phyloP scores from a whole-genome alignment of 2,888 invertebrate genomes.

The Gastracanthus pulcherrimus region DNA sequence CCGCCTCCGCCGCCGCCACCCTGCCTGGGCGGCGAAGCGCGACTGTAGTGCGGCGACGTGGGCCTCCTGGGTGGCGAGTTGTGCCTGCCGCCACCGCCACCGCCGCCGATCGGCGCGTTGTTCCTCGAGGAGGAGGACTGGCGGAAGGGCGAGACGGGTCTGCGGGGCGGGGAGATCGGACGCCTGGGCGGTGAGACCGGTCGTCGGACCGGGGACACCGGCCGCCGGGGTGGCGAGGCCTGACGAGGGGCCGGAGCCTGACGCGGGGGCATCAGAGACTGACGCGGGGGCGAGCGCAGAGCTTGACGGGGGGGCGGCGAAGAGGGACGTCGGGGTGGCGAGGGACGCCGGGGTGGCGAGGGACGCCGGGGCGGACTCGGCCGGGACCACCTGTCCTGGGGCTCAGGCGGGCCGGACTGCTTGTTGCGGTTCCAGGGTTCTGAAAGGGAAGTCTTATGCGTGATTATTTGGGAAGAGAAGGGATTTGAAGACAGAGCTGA shows the following conservation, averaged over 20 bases:
- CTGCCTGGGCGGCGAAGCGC: constrained; percentile 60
- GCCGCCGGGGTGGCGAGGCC: constrained; percentile 46
- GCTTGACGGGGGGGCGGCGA: constrained; percentile 28
- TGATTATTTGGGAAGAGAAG: too few relatives aligned
- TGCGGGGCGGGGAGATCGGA: constrained; percentile 50
- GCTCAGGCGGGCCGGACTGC: constrained; percentile 10
- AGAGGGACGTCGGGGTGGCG: constrained; percentile 37
- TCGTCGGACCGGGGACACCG: constrained; percentile 55
- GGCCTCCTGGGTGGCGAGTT: constrained; percentile 39
- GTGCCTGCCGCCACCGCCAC: constrained; percentile 35
- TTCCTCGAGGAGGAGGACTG: constrained; percentile 50
- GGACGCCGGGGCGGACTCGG: constrained; percentile 44
- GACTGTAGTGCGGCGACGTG: constrained; percentile 25
- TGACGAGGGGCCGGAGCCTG: constrained; percentile 48
- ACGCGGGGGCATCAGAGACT: constrained; percentile 32
- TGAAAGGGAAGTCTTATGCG: not conserved
- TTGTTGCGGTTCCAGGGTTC: constrained; percentile 45
- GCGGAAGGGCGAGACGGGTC: constrained; percentile 50
- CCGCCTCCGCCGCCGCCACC: not conserved
- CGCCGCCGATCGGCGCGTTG: constrained; percentile 55
- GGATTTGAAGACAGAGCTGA: too few relatives aligned
- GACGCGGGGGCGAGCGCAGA: constrained; percentile 45
- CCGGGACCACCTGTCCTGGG: constrained; percentile 19
- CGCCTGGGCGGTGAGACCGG: constrained; percentile 59
- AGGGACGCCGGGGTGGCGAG: constrained; percentile 33